phyloP scores from a whole-genome alignment of 2,113 vertebrate species.

The Phalacrocorax pelagicus region DNA sequence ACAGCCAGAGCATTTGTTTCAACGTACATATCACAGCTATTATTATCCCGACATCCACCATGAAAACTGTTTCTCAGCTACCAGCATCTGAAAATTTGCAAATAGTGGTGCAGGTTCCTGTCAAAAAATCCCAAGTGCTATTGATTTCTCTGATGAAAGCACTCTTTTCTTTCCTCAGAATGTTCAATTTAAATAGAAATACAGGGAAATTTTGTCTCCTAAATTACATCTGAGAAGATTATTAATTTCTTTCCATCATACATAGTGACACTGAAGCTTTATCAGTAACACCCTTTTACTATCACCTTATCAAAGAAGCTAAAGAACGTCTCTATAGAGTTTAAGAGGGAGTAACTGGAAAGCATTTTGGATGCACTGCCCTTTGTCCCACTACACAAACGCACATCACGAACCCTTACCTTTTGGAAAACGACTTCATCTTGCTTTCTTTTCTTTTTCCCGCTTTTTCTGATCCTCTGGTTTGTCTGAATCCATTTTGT shows the following conservation, averaged over 20 bases:
- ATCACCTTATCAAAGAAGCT: background rate
- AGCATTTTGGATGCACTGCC: background rate
- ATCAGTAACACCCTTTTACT: background rate
- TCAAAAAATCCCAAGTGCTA: background rate
- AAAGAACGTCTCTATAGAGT: background rate
- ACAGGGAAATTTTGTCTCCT: background rate
- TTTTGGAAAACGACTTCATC: slow-evolving; percentile 83
- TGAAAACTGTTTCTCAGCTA: background rate
- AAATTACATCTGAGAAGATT: background rate
- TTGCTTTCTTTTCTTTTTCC: slow-evolving; percentile 81
- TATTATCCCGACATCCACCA: background rate
- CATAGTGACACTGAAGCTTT: background rate
- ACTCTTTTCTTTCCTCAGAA: background rate
- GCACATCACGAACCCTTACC: slow-evolving; percentile 72
- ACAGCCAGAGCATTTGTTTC: background rate
- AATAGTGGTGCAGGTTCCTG: background rate
- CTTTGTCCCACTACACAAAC: background rate
- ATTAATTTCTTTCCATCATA: background rate
- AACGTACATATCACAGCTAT: rapidly evolving
- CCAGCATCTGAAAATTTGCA: background rate
- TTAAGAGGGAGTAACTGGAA: background rate
- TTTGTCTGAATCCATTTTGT: slow-evolving; percentile 89
- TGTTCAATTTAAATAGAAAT: background rate
- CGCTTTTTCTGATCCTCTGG: slow-evolving; percentile 78
- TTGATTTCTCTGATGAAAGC: background rate